Evolutionary conservation across 2,888 invertebrate genomes (phyloP), one percentile per base, ranked within the genome.

Genomic region (Drosophila robusta): DNA sequence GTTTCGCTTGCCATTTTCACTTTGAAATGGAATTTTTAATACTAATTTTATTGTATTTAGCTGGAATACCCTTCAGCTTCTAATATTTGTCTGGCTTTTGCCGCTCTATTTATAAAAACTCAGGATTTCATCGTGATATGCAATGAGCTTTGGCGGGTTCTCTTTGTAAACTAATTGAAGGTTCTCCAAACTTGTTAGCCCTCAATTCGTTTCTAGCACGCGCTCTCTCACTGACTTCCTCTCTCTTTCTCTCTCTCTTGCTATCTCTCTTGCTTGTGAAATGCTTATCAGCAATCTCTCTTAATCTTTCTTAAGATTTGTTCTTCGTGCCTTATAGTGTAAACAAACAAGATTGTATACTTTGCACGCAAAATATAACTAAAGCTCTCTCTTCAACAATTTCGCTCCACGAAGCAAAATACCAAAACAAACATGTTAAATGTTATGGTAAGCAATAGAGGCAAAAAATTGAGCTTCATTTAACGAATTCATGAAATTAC

Each of bases 1-100:
- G 29, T 4, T 16, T 41, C 39, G 8, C 49, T 29, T 5, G 76
- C 18, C 76, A 70, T 76, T 32, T 38, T 49, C 6, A 12, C n/a
- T 34, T n/a, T 6, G 34, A 12, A 34, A 12, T 12, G 1, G 3
- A 12, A 11, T 12, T 34, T 34, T 34, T 4, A 34, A 34, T 34
- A 22, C 6, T 26, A 16, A 16, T 11, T 34, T 9, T 14, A 16
- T 14, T 14, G 4, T n/a, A 12, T 22, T n/a, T 24, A 24, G 3
- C 8, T 7, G 18, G 6, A n/a, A 34, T 11, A 9, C 12, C 4
- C 12, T 1, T 12, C 11, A 55, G 18, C 45, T 22, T 32, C 18
- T 55, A 47, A 26, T 18, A 5, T 9, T 16, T 46, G n/a, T 38
- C 14, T 46, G 1, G 7, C 9, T 32, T 22, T 16, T 3, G 29